Base-by-base conservation (phyloP, 1,140 invertebrate genomes). In the Eupeodes corollae region DNA sequence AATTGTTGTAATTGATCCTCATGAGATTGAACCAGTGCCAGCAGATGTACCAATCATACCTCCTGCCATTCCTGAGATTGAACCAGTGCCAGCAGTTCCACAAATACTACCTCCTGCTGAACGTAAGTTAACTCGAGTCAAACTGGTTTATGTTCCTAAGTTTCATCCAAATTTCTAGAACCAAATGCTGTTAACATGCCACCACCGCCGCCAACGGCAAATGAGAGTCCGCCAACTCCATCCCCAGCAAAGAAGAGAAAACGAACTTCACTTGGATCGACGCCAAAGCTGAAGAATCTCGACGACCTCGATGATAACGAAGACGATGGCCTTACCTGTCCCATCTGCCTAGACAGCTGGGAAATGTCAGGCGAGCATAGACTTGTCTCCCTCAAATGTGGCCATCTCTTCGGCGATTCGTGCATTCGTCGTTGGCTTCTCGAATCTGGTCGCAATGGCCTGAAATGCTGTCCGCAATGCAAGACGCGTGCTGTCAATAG, bases 321-420 rank as follows among this genome's bases (percentile, higher is more conserved):
- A 15, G 74, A 78, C 31, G 79, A 83, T 47, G 84, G 80, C 12
- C 74, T 81, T 53, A 76, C 73, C 0, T 96, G 91, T 56, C 76
- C 88, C 0, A 93, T 96, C 52, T 96, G 92, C 58, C 75, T 91
- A 54, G 89, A 92, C 34, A 66, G 73, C 11, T 94, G 88, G 84
- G 87, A 82, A 2, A 91, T 83, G 58, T 80, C 79, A n/a, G 90
- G 90, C 0, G 77, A 79, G 1, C 92, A 95, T 70, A 74, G 88
- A 41, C 68, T 94, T 2, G 82, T 82, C 8, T 82, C 83, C 11
- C 70, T 96, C 11, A 82, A 82, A 56, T 96, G 92, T 72, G 92
- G 92, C 1, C 92, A 96, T 72, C 68, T 95, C 1, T 96, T 93
- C 71, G 91, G 91, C 0, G 69, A 81, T 8, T 77, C 75, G 40